Base-by-base conservation (phyloP, 2,113 vertebrate genomes). In the Elgaria multicarinata region DNA sequence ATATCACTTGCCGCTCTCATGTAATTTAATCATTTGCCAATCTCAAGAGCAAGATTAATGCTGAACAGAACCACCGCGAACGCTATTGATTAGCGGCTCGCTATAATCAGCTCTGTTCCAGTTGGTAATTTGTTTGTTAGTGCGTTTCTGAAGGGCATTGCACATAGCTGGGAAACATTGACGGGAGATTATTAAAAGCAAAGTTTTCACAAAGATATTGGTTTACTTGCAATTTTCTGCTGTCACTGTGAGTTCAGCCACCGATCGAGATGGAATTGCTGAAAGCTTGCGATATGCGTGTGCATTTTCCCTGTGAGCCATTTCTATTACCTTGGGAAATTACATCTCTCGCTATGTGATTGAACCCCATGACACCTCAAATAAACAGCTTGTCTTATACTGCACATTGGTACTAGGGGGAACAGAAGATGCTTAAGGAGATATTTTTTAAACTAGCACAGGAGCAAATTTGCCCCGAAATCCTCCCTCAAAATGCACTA, bases 261-360 rank as follows among this genome's bases (percentile, higher is more conserved):
- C 24, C 89, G 28, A 14, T 79, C 50, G 91, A 78, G 76, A 84
- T 75, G 91, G 87, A 91, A 39, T 4, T 87, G 50, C 36, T 87
- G 55, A 90, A 64, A 87, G 10, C 39, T 33, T 39, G 18, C 28
- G 8, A 6, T 71, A 36, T 80, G 1, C 62, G 10, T 39, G 22
- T 28, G 58, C 13, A 24, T 66, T 83, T 66, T 39, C 24, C 26
- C 83, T 84, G 77, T 69, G 6, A 18, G 36, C 6, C 18, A 4
- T 83, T 78, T 92, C 64, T 66, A 36, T 62, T 91, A 86, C 66
- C 77, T 85, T 77, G 24, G 71, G 58, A 75, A 91, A 87, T 89
- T 89, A 82, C 66, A 88, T 86, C 87, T 77, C 3, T 28, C 16
- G 2, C 31, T 28, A 86, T 39, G 85, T 90, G 42, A 85, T 90